These are phyloP conservation scores for Sarcophaga carnaria DNA, from an alignment of 2,888 invertebrate genomes.

Conservation along the genomic window DNA sequence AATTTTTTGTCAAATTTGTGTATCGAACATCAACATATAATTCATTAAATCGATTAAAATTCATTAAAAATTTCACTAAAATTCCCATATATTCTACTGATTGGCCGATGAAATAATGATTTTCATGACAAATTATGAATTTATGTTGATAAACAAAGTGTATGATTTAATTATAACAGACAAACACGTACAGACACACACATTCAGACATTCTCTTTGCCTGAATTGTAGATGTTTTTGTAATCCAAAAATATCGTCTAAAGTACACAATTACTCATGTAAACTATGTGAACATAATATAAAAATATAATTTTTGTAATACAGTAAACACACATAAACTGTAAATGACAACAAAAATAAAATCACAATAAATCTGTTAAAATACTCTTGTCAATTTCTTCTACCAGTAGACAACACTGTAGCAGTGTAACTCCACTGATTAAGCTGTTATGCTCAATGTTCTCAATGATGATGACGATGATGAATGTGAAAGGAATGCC, in stretches of 20 bases:
- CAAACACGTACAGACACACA: neutral
- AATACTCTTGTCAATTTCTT: too few relatives aligned
- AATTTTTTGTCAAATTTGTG: too few relatives aligned
- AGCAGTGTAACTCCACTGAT: neutral
- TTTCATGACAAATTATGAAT: neutral
- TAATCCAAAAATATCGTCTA: neutral
- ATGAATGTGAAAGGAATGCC: constrained; percentile 16
- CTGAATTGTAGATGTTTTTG: neutral
- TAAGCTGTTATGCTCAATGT: neutral
- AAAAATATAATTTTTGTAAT: neutral
- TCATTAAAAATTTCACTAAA: too few relatives aligned
- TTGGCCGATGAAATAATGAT: too few relatives aligned
- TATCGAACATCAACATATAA: too few relatives aligned
- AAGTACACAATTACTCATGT: neutral
- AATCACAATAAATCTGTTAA: neutral
- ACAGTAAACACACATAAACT: constrained; percentile 9
- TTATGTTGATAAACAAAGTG: constrained; percentile 31
- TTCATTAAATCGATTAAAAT: too few relatives aligned
- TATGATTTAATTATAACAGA: constrained; percentile 54
- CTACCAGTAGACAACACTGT: neutral
- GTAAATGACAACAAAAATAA: neutral
- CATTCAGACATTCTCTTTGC: neutral
- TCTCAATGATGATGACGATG: constrained; percentile 6
- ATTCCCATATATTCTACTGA: too few relatives aligned
- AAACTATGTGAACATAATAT: constrained; percentile 21